Conservation (phyloP, 1,140 invertebrate species). For the Leptoteleia sp. region DNA sequence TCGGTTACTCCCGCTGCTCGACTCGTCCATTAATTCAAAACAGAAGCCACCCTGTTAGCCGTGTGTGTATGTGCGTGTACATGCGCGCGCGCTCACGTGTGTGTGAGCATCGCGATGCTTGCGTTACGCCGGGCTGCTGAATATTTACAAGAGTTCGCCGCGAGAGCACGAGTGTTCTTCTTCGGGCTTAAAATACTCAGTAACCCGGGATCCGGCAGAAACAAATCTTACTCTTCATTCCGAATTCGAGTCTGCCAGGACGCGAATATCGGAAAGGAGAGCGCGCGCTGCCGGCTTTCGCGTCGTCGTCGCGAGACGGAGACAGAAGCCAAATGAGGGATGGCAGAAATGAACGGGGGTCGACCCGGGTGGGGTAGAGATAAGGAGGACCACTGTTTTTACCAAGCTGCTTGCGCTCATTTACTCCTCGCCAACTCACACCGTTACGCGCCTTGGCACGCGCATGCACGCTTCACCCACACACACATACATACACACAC, state of each 20-base stretch:
- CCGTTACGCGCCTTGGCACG: constrained; percentile 36
- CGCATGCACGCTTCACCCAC: constrained; percentile 13
- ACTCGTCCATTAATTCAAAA: constrained; percentile 57
- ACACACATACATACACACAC: constrained; percentile 1
- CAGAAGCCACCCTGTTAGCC: constrained; percentile 43
- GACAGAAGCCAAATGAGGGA: constrained; percentile 39
- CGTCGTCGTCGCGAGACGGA: constrained; percentile 22
- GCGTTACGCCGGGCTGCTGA: constrained; percentile 61
- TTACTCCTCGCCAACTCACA: constrained; percentile 71
- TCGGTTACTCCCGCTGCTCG: constrained; percentile 7
- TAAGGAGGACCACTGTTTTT: constrained; percentile 74
- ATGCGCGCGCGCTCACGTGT: too few species aligned
- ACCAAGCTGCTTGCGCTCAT: constrained; percentile 71
- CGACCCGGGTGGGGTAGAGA: constrained; percentile 54
- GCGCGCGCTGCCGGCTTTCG: not conserved
- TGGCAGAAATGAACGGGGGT: constrained; percentile 34
- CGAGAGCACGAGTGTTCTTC: constrained; percentile 66
- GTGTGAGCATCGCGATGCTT: constrained; percentile 49
- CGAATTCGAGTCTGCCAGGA: constrained; percentile 49
- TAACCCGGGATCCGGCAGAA: constrained; percentile 55
- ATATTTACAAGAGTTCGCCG: constrained; percentile 68
- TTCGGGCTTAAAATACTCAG: constrained; percentile 66
- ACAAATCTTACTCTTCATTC: constrained; percentile 60
- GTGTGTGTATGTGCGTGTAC: too few species aligned
- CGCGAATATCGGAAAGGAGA: constrained; percentile 59